phyloP scores from a whole-genome alignment of 2,888 invertebrate species.

The Caenorhabditis afra region DNA sequence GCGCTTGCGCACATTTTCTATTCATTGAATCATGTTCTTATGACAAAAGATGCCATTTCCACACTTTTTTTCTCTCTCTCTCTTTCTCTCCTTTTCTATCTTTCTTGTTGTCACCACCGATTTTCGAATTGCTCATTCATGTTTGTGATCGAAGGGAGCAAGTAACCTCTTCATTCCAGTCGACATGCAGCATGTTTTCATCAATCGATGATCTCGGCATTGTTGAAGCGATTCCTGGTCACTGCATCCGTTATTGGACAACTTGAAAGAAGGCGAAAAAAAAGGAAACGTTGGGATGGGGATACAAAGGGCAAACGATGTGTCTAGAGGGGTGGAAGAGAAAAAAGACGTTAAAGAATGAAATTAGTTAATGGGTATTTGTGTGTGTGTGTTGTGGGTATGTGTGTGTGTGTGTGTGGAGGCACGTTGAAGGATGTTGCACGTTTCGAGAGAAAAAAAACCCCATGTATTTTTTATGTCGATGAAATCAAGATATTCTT shows the following conservation, averaged over 20 bases:
- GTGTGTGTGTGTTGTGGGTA: too few relatives aligned
- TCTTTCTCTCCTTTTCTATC: background rate
- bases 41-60: conserved; percentile 33
- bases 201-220: conserved; percentile 62
- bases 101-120: background rate
- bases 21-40: conserved; percentile 20
- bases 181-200: conserved; percentile 62
- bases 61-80: conserved; percentile 12
- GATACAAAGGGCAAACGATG: conserved; percentile 41
- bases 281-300: conserved; percentile 7
- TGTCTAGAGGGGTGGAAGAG: conserved; percentile 14
- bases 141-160: conserved; percentile 3
- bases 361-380: conserved; percentile 60
- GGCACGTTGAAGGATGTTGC: conserved; percentile 39
- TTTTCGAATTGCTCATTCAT: conserved; percentile 6
- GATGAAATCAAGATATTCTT: conserved; percentile 10
- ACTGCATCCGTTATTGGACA: conserved; percentile 10
- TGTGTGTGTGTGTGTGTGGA: conserved; percentile 25
- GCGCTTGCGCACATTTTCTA: background rate
- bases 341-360: conserved; percentile 50
- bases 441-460: conserved; percentile 23
- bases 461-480: conserved; percentile 48
- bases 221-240: conserved; percentile 10
- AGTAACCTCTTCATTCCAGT: conserved; percentile 61
- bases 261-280: conserved; percentile 6